These are phyloP conservation scores for Triops longicaudatus DNA, from an alignment of 1,140 invertebrate genomes.

Conservation along the genomic window DNA sequence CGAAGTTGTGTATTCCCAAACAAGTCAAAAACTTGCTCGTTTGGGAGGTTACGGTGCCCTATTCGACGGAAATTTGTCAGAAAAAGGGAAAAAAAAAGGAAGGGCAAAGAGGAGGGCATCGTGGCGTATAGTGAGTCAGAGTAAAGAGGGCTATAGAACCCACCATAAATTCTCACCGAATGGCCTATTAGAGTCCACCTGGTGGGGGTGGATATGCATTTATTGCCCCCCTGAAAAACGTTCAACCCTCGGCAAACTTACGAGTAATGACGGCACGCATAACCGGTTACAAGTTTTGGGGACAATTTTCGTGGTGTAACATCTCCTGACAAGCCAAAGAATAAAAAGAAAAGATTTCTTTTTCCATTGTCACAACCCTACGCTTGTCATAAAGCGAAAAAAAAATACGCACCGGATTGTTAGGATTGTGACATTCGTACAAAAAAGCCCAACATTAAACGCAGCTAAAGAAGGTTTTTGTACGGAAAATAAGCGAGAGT, in stretches of 20 bases:
- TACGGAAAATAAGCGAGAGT: neutral
- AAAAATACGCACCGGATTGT: neutral
- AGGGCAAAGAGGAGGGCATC: neutral
- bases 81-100: neutral
- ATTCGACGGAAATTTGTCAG: neutral
- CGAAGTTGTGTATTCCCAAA: neutral
- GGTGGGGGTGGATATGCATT: conserved; percentile 14
- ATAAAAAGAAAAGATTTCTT: no score
- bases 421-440: neutral
- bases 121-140: neutral
- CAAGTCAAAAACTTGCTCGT: neutral
- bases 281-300: neutral
- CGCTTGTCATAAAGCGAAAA: neutral
- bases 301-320: no score
- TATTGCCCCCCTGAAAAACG: neutral
- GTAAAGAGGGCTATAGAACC: conserved; percentile 6
- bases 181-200: conserved; percentile 14
- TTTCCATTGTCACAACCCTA: neutral
- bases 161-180: conserved; percentile 3
- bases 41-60: neutral
- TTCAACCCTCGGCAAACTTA: no score
- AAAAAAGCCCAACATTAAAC: neutral
- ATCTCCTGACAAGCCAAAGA: no score
- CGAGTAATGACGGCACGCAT: neutral
- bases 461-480: neutral